These are phyloP conservation scores for Neogale vison DNA, from an alignment of 2,113 vertebrate genomes.

Conservation along the genomic window DNA sequence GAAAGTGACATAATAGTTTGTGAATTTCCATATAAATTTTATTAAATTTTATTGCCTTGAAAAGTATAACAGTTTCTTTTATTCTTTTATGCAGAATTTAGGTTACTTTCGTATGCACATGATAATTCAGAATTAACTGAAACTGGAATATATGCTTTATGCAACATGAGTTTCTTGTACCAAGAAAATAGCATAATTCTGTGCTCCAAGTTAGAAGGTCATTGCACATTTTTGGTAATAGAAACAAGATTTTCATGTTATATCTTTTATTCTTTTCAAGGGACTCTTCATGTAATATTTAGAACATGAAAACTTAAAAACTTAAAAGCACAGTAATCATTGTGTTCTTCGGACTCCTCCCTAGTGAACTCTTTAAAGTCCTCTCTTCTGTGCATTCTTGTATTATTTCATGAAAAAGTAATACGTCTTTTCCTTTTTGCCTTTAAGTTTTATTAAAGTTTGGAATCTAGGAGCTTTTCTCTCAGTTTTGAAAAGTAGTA, in stretches of 20 bases:
- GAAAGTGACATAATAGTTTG: not conserved
- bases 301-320: slow-evolving; percentile 18
- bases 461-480: not conserved
- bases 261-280: not conserved
- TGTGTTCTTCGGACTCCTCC: not conserved
- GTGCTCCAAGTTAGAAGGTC: not conserved
- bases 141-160: not conserved
- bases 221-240: not conserved
- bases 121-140: slow-evolving; percentile 25
- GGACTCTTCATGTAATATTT: slow-evolving; percentile 11
- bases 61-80: not conserved
- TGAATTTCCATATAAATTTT: not conserved
- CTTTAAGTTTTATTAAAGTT: slow-evolving; percentile 13
- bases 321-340: not conserved
- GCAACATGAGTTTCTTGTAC: not conserved
- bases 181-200: not conserved
- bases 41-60: slow-evolving; percentile 22
- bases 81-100: not conserved
- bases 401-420: not conserved
- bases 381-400: not conserved
- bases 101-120: not conserved
- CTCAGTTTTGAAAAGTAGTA: not conserved
- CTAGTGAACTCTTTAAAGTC: not conserved
- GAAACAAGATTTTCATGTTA: slow-evolving; percentile 36
- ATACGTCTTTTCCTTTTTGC: not conserved